Evolutionary conservation across 2,113 vertebrate genomes (phyloP).

Genomic region (Notechis scutatus): DNA sequence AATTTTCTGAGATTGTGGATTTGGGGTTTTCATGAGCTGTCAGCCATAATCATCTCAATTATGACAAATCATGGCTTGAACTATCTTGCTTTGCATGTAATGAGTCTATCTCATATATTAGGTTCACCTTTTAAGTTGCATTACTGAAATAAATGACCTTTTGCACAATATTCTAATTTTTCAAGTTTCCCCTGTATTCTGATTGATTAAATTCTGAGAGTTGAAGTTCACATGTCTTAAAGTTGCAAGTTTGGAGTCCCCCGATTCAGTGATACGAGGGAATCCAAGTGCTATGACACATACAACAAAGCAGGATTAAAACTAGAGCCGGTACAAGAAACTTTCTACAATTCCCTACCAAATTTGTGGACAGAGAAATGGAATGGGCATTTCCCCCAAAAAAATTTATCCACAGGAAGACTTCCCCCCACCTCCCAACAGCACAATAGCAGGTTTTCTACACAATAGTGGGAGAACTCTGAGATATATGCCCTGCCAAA

Average conservation of each 20-base stretch:
- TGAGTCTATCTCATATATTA: no score
- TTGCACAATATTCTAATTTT: no score
- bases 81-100: no score
- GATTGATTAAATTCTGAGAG: not conserved
- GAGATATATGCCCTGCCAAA: not conserved
- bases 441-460: not conserved
- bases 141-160: no score
- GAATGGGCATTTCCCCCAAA: not conserved
- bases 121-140: no score
- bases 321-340: not conserved
- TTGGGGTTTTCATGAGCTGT: no score
- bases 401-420: not conserved
- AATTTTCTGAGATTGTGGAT: no score
- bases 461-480: not conserved
- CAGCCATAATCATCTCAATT: no score
- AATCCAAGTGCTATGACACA: not conserved
- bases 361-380: not conserved
- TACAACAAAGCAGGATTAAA: not conserved
- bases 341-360: not conserved
- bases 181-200: not conserved
- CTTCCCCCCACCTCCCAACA: not conserved
- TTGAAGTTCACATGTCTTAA: not conserved
- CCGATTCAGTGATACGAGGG: not conserved
- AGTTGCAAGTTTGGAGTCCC: not conserved
- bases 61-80: no score